Evolutionary conservation across 2,888 invertebrate species (phyloP).

Genomic region (Itoplectis maculator): DNA sequence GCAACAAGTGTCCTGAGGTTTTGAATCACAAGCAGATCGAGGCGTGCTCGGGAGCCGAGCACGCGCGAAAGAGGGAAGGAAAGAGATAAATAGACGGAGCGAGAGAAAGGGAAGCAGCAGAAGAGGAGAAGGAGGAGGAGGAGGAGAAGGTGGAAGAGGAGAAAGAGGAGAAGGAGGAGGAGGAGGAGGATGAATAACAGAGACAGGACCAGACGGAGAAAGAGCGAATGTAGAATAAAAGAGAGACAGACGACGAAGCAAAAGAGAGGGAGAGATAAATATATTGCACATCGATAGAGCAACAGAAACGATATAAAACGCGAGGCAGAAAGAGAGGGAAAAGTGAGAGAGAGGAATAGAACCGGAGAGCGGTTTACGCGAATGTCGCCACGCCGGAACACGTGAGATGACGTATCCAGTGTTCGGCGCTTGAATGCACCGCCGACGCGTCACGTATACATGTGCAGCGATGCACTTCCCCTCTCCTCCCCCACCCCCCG

Average conservation of each 20-base stretch:
- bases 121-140: conserved; percentile 69
- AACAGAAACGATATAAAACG: conserved; percentile 62
- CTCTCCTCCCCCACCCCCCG: too few relatives aligned
- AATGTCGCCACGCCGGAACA: conserved; percentile 78
- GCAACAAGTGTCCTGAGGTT: conserved; percentile 85
- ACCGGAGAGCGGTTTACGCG: conserved; percentile 80
- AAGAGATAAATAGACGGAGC: conserved; percentile 68
- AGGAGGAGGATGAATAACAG: conserved; percentile 28
- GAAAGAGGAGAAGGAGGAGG: conserved; percentile 55
- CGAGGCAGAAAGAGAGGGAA: conserved; percentile 65
- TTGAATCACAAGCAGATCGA: conserved; percentile 85
- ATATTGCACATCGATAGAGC: conserved; percentile 48
- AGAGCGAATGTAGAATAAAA: background rate
- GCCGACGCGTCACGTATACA: too few relatives aligned
- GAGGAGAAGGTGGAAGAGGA: conserved; percentile 68
- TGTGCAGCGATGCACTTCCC: too few relatives aligned
- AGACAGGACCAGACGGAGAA: conserved; percentile 61
- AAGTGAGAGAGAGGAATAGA: conserved; percentile 61
- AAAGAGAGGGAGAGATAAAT: conserved; percentile 59
- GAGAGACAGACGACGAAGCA: conserved; percentile 59
- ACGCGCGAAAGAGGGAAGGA: conserved; percentile 69
- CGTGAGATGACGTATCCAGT: conserved; percentile 82
- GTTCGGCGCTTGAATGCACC: conserved; percentile 79
- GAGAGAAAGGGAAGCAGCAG: conserved; percentile 63
- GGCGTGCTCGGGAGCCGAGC: conserved; percentile 67